Evolutionary conservation across 1,140 invertebrate species (phyloP).

Genomic region (Psix sp.): DNA sequence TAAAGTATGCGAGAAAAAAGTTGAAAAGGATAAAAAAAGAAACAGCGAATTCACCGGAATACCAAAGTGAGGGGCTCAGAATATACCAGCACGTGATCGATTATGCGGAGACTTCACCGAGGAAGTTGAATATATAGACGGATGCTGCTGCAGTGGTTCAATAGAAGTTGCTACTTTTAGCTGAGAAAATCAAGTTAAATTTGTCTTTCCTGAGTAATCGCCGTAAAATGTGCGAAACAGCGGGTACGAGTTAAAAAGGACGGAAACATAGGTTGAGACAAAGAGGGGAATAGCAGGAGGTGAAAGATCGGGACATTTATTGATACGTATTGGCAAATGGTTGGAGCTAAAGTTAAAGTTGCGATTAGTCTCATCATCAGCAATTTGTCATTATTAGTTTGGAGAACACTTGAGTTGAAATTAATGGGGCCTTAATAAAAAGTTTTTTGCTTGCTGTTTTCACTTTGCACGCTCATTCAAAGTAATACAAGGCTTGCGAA

Average conservation of each 20-base stretch:
- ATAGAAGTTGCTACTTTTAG: slow-evolving; percentile 29
- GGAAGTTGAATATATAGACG: slow-evolving; percentile 29
- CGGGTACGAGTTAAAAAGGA: no score
- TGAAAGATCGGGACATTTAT: no score
- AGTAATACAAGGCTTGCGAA: slow-evolving; percentile 30
- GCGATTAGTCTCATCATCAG: neutral
- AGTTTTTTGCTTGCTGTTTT: slow-evolving; percentile 31
- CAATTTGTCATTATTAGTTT: slow-evolving; percentile 9
- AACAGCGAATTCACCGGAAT: slow-evolving; percentile 10
- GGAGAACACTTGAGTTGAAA: neutral
- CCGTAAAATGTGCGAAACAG: no score
- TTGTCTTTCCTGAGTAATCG: no score
- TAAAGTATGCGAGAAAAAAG: slow-evolving; percentile 9
- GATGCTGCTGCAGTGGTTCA: slow-evolving; percentile 8
- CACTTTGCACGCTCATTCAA: slow-evolving; percentile 25
- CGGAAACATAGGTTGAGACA: no score
- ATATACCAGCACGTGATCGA: slow-evolving; percentile 11
- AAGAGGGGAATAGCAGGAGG: no score
- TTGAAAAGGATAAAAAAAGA: slow-evolving; percentile 9
- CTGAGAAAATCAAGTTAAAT: slow-evolving; percentile 35
- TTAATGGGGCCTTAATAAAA: slow-evolving; percentile 30
- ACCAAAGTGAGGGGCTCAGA: neutral
- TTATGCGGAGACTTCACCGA: slow-evolving; percentile 13
- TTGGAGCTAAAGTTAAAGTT: neutral
- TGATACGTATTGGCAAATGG: neutral